phyloP scores from a whole-genome alignment of 92 coral and sea anemone genomes.

The Micromussa lordhowensis region DNA sequence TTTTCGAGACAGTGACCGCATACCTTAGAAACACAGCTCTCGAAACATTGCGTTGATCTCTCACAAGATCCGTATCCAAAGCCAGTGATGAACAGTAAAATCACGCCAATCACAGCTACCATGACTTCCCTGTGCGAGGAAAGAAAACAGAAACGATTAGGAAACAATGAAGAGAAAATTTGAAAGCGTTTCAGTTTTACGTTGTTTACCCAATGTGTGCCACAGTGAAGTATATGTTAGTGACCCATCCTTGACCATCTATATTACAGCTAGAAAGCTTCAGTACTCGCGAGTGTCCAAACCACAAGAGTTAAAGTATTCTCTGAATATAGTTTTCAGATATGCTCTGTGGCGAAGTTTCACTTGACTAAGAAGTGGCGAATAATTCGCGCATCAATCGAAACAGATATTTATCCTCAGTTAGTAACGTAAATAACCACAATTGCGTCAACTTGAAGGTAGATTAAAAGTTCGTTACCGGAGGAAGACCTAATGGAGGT shows the following conservation, averaged over 20 bases:
- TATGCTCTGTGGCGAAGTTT: neutral
- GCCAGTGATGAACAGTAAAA: neutral
- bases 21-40: conserved; percentile 38
- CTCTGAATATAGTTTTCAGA: neutral
- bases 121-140: neutral
- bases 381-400: neutral
- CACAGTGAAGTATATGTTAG: neutral
- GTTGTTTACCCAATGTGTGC: neutral
- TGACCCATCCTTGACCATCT: neutral
- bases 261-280: neutral
- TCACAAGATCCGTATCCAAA: neutral
- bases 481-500: neutral
- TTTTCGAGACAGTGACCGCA: neutral
- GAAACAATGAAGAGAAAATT: neutral
- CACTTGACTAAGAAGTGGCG: neutral
- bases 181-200: neutral
- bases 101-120: neutral
- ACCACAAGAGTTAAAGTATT: neutral
- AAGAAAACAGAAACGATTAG: neutral
- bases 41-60: neutral
- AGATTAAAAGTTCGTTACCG: neutral
- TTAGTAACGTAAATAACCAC: neutral
- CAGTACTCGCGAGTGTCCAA: neutral
- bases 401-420: neutral
- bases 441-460: neutral